Evolutionary conservation across 2,888 invertebrate species (phyloP), one percentile per base, ranked within the genome.

Genomic region (Agrotis exclamationis): DNA sequence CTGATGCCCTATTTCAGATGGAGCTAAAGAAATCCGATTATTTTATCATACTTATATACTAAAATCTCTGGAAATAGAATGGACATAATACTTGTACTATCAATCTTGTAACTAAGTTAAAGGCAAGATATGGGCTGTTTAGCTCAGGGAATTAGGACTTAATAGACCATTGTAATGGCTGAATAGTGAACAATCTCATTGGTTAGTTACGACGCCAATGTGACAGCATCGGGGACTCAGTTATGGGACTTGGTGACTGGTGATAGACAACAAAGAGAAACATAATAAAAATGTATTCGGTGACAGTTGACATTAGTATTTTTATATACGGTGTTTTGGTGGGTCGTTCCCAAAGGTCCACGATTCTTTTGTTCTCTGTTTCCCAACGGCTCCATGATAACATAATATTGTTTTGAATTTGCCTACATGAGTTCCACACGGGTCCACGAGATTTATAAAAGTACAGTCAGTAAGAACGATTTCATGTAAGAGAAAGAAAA

Each of bases 121-220:
- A 44, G 20, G 24, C 51, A 45, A 47, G 20, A 53, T 59, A n/a
- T 63, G 20, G 67, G 68, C 66, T 68, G 48, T 58, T 56, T 56
- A 66, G 47, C 28, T n/a, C 33, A 53, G 62, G 68, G 47, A 72
- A 82, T 79, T 71, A 50, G 22, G n/a, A 44, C 39, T 14, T 70
- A 68, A 58, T 58, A 58, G 44, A 60, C 56, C 59, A 28, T 18
- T 45, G 50, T 63, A 68, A 74, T 80, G 33, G 39, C 51, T 33
- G 63, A 54, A 48, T 57, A 57, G 44, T 58, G 48, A 44, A 39
- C 39, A n/a, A 48, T 63, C 39, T 57, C 11, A 75, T 13, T 44
- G 56, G 20, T 53, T 44, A 11, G 47, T 22, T 74, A 63, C 20
- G 56, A 22, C 20, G 22, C 24, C 39, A 39, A 39, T 11, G 2